Conservation (phyloP, 2,888 invertebrate species). For the Mimas tiliae region DNA sequence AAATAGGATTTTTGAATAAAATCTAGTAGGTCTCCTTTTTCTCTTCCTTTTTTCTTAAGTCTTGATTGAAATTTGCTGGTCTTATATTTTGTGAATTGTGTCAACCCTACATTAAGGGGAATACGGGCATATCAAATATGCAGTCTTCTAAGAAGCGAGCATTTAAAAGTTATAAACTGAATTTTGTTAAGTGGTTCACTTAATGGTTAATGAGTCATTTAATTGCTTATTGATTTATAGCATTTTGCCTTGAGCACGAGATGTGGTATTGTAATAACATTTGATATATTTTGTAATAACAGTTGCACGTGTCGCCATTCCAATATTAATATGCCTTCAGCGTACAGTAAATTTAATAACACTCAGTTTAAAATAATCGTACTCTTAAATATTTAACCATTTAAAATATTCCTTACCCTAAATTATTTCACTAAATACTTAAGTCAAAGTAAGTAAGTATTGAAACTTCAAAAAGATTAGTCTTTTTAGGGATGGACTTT, state of each 20-base stretch:
- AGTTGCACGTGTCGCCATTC: background rate
- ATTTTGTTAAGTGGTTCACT: slow-evolving; percentile 10
- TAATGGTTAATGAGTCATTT: slow-evolving; percentile 18
- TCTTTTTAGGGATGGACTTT: no score
- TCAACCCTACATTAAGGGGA: background rate
- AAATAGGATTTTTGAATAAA: background rate
- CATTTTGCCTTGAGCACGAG: background rate
- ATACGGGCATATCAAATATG: slow-evolving; percentile 5
- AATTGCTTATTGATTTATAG: slow-evolving; percentile 17
- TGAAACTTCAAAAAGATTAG: no score
- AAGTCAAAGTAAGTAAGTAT: no score
- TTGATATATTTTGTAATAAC: background rate
- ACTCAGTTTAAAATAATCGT: no score
- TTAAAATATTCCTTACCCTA: no score
- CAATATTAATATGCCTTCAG: no score
- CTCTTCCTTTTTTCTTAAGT: background rate
- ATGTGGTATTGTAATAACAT: background rate
- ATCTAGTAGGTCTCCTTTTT: background rate
- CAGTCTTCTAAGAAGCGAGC: slow-evolving; percentile 11
- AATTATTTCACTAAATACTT: no score
- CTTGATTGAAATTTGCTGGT: background rate
- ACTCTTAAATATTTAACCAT: no score
- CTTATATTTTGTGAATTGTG: background rate
- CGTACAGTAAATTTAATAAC: no score
- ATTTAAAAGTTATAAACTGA: slow-evolving; percentile 1